Conservation (phyloP, 2,113 vertebrate species). For the Lethenteron reissneri region DNA sequence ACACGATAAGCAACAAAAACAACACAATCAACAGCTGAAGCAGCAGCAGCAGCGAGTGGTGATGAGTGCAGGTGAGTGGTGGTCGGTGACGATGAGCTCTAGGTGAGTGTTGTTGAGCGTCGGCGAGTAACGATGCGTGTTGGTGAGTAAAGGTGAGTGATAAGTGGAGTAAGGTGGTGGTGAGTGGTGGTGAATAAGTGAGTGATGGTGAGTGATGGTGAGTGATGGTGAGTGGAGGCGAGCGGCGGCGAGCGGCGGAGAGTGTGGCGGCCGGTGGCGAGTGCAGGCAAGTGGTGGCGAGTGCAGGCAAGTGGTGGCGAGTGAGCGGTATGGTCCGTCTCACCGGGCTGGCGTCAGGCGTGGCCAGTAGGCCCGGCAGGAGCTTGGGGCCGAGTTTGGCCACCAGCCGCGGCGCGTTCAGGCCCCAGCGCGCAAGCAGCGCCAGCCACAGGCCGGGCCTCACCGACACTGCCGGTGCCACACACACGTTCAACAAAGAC, state of each 20-base stretch:
- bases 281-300: not conserved
- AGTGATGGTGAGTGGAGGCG: not conserved
- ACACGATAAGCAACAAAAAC: conserved; percentile 1
- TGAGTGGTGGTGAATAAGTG: not conserved
- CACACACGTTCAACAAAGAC: not conserved
- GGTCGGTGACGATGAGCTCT: not conserved
- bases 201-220: not conserved
- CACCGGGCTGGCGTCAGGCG: not conserved
- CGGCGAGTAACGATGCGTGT: not conserved
- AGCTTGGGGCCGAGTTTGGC: not conserved
- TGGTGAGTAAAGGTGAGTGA: not conserved
- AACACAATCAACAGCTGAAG: not conserved
- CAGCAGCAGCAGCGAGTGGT: not conserved
- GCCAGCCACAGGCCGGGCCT: not conserved
- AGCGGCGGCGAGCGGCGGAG: not conserved
- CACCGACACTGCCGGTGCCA: not conserved
- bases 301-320: not conserved
- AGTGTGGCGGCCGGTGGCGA: not conserved
- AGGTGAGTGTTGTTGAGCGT: not conserved
- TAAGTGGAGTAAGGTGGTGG: not conserved
- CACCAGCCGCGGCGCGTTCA: not conserved
- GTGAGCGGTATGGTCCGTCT: not conserved
- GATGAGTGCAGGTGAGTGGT: not conserved
- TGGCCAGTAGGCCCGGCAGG: not conserved
- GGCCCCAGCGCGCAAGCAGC: not conserved